Evolutionary conservation across 2,113 vertebrate species (phyloP), one percentile per base, ranked within the genome.

Genomic region (Leucosticte australis): DNA sequence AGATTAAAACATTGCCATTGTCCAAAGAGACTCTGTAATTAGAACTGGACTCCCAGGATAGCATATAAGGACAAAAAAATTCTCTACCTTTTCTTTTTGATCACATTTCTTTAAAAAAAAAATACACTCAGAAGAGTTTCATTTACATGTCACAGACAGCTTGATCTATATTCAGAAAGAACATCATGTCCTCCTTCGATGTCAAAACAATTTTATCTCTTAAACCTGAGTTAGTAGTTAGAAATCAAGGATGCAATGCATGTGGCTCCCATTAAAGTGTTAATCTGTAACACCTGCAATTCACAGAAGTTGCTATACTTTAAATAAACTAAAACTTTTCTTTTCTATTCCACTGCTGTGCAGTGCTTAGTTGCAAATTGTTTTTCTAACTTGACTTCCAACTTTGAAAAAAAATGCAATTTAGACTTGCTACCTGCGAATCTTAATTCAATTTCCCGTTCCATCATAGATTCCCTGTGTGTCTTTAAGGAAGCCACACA

Each of bases 201-300:
- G 82, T 90, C 84, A 91, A 95, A 94, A 96, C 73, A 96, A 87
- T 89, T 93, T 92, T 69, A 11, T 65, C 47, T 80, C 60, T 88
- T 70, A 79, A 82, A 27, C 33, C 41, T 59, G 26, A 74, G 8
- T 15, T 42, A 47, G 15, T 39, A 94, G 59, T 85, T 68, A 92
- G 59, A 79, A 31, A 71, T 94, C 89, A 95, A 80, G 35, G 52
- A 93, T 91, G 83, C 94, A 81, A 69, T 28, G 47, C 33, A 27
- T 68, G 78, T 63, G 57, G 47, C n/a, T 92, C 78, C 82, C 41
- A 90, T 85, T 91, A 89, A 90, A 89, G 76, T 64, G 85, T 91
- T 96, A 70, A 95, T 86, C 74, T 92, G 42, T 86, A 92, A 74
- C 91, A 96, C 75, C 94, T 96, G 90, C 82, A 83, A 11, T 87